These are phyloP conservation scores for Caenorhabditis latens DNA, from an alignment of 1,140 invertebrate species.

Conservation along the genomic window DNA sequence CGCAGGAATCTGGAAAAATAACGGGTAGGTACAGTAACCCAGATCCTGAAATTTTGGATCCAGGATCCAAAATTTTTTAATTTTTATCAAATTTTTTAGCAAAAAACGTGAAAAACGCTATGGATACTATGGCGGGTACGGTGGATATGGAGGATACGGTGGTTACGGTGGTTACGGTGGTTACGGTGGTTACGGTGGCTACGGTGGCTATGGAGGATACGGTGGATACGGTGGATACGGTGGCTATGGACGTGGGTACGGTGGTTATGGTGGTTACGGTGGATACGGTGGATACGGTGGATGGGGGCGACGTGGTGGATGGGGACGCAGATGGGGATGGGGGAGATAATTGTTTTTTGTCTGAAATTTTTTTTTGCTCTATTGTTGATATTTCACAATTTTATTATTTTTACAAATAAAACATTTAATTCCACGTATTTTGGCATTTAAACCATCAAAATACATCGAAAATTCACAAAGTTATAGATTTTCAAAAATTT, in stretches of 20 bases:
- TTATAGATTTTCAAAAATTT: no score
- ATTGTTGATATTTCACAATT: not conserved
- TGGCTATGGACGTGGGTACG: not conserved
- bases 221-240: conserved; percentile 2
- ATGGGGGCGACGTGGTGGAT: not conserved
- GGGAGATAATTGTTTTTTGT: conserved; percentile 14
- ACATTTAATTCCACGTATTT: no score
- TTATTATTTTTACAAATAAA: not conserved
- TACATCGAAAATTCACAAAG: no score
- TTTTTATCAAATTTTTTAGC: not conserved
- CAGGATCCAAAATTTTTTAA: not conserved
- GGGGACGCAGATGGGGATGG: conserved; percentile 1
- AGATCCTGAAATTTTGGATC: not conserved
- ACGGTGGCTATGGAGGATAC: conserved; percentile 14
- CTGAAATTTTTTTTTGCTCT: not conserved
- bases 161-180: not conserved
- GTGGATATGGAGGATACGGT: not conserved
- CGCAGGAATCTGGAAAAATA: conserved; percentile 6
- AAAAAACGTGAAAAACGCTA: conserved; percentile 27
- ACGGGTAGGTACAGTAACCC: not conserved
- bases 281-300: not conserved
- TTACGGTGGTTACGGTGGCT: not conserved
- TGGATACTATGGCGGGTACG: not conserved
- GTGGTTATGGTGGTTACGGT: not conserved
- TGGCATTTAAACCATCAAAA: no score